Evolutionary conservation across 2,113 vertebrate genomes (phyloP), one percentile per base, ranked within the genome.

Genomic region (Bombycilla garrulus): DNA sequence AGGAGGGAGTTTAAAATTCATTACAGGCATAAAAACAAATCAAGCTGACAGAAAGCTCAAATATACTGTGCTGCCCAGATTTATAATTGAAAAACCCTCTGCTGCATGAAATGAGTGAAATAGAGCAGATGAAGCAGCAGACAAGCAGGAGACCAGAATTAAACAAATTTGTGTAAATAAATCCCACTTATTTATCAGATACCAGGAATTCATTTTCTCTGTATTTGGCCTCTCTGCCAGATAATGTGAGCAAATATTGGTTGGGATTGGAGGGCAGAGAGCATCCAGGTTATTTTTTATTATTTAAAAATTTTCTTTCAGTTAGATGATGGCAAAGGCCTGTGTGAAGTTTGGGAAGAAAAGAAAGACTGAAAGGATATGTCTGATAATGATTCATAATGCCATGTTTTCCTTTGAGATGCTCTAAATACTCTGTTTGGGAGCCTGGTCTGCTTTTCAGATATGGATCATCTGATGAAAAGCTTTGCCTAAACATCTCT

Each of bases 41-140:
- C 95, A 96, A 83, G 71, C 64, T 97, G 90, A 93, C 90, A 96
- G 79, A 95, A 95, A 88, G 79, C 67, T 93, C 94, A 94, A 86
- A 96, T 94, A 90, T 35, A 93, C 67, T 71, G 47, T 81, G 79
- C 90, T 93, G 81, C 79, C 86, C 86, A 71, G 71, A 90, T 94
- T 93, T 95, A 93, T 96, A 97, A 97, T 97, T 96, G 95, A 93
- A 97, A 96, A 97, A 95, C 24, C n/a, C 88, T 96, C 82, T 86
- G 80, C 95, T 94, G 94, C 94, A 96, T 97, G 93, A 97, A 97
- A 95, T 96, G 92, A 95, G 85, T 77, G 92, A 94, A 97, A 86
- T 15, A 96, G 92, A 95, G 71, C 92, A 92, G 90, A 93, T 92
- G 94, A 97, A 67, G 88, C 51, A 90, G 64, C 76, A 94, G 92